These are phyloP conservation scores for Drosophila takahashii DNA, from an alignment of 1,140 invertebrate genomes.

Conservation along the genomic window DNA sequence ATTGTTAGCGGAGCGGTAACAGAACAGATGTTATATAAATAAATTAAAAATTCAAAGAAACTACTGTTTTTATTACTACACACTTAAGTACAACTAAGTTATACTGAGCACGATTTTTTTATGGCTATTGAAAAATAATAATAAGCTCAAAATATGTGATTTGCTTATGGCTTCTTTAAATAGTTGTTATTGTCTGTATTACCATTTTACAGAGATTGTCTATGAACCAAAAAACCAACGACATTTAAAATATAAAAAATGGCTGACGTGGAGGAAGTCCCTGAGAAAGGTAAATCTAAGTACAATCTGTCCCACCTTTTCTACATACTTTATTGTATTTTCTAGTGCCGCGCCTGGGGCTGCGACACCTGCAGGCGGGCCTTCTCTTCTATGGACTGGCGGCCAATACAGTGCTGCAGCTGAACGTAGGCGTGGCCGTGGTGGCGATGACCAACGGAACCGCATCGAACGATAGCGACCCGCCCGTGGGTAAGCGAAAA, in stretches of 20 bases:
- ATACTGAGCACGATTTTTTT: no score
- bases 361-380: constrained; percentile 88
- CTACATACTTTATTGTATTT: neutral
- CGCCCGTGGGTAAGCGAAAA: constrained; percentile 70
- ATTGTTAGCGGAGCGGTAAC: no score
- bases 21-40: no score
- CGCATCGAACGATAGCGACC: constrained; percentile 51
- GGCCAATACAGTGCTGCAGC: constrained; percentile 87
- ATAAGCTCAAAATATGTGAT: no score
- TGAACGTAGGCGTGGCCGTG: constrained; percentile 89
- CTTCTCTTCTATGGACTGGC: constrained; percentile 88
- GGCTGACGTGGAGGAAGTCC: constrained; percentile 44
- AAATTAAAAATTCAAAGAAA: no score
- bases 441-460: constrained; percentile 79
- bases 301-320: neutral
- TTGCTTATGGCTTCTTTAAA: no score
- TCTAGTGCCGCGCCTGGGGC: constrained; percentile 85
- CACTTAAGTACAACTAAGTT: no score
- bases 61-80: no score
- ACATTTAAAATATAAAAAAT: constrained; percentile 11
- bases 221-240: neutral
- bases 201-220: neutral
- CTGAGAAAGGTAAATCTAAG: constrained; percentile 39
- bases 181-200: no score
- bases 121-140: no score